Evolutionary conservation across 2,888 invertebrate species (phyloP).

Genomic region (Thecophora atra): DNA sequence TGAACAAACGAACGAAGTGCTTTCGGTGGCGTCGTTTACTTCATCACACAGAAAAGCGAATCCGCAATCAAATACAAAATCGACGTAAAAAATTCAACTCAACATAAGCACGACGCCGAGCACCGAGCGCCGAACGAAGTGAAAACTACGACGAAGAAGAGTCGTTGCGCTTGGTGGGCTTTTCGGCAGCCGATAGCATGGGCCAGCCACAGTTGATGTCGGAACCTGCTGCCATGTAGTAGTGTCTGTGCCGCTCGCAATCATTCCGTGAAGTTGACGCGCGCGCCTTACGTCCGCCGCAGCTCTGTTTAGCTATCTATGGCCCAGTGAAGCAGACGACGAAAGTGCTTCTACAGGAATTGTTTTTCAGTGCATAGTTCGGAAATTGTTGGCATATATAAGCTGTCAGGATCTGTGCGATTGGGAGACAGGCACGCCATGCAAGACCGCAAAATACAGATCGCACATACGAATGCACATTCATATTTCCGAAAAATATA

Average conservation of each 20-base stretch:
- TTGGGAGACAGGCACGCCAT: no score
- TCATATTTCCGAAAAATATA: no score
- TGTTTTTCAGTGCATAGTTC: no score
- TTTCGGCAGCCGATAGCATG: not conserved
- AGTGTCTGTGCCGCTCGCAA: slow-evolving; percentile 17
- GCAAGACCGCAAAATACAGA: no score
- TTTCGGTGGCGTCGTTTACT: no score
- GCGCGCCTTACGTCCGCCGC: slow-evolving; percentile 20
- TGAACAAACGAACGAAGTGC: no score
- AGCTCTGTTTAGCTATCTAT: not conserved
- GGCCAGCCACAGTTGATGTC: slow-evolving; percentile 24
- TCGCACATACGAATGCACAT: no score
- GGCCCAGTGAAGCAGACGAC: not conserved
- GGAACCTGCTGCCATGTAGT: slow-evolving; percentile 23
- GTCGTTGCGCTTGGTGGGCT: not conserved
- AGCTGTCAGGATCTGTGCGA: no score
- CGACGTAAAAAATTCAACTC: not conserved
- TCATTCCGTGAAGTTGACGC: slow-evolving; percentile 15
- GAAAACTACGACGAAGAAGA: not conserved
- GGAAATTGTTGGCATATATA: no score
- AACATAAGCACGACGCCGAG: not conserved
- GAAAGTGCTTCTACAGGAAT: no score
- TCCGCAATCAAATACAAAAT: not conserved
- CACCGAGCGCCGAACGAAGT: slow-evolving; percentile 5
- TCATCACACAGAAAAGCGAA: not conserved